These are phyloP conservation scores for Nysson spinosus DNA, from an alignment of 2,888 invertebrate species.

Conservation along the genomic window DNA sequence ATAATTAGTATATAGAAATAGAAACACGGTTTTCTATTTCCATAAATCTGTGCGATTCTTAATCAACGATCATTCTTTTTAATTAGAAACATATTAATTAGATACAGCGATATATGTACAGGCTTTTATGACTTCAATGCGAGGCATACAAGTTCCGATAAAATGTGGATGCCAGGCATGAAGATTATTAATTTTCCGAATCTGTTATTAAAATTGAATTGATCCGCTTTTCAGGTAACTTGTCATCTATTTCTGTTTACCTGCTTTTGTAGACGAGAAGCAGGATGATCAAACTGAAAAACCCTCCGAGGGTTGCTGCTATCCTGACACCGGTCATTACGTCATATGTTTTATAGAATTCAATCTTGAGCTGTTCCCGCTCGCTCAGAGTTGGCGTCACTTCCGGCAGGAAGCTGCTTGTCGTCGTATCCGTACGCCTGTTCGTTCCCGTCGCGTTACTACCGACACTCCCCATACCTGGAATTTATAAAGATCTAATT, in stretches of 20 bases:
- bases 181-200: background rate
- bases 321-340: constrained; percentile 96
- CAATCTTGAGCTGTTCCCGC: constrained; percentile 85
- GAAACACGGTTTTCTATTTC: too few relatives aligned
- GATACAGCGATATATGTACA: too few relatives aligned
- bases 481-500: too few relatives aligned
- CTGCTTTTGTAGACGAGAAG: constrained; percentile 93
- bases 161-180: background rate
- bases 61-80: too few relatives aligned
- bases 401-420: constrained; percentile 78
- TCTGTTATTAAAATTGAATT: background rate
- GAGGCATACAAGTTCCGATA: too few relatives aligned
- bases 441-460: constrained; percentile 77
- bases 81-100: too few relatives aligned
- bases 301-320: constrained; percentile 93
- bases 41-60: background rate
- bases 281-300: constrained; percentile 94
- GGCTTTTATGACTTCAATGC: too few relatives aligned
- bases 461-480: constrained; percentile 74
- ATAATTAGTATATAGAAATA: background rate
- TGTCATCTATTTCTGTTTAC: constrained; percentile 44
- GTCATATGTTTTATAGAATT: constrained; percentile 94
- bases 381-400: constrained; percentile 77
- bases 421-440: constrained; percentile 79
- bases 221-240: background rate